These are phyloP conservation scores for Cerceris rybyensis DNA, from an alignment of 2,888 invertebrate species.

Conservation along the genomic window DNA sequence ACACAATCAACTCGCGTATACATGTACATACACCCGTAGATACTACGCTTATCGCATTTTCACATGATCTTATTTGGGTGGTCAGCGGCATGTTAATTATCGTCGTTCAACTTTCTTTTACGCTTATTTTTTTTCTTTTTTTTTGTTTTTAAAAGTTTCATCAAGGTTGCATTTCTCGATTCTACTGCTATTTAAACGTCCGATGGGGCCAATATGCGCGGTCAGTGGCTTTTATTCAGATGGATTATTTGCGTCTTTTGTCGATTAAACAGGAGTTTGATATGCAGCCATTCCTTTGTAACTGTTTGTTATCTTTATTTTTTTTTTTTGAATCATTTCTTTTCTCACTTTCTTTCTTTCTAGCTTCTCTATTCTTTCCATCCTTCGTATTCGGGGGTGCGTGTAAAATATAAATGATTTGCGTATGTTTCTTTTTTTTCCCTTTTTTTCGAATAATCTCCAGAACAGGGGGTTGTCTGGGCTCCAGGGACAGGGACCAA, in stretches of 20 bases:
- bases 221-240: conserved; percentile 47
- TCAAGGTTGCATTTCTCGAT: conserved; percentile 32
- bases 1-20: no score
- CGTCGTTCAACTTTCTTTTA: conserved; percentile 3
- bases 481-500: conserved; percentile 82
- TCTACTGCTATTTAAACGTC: conserved; percentile 41
- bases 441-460: conserved; percentile 76
- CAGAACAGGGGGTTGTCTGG: conserved; percentile 81
- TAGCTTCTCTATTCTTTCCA: conserved; percentile 43
- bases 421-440: conserved; percentile 52
- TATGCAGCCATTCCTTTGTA: conserved; percentile 65
- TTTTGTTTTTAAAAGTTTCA: conserved; percentile 11
- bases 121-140: conserved; percentile 15
- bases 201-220: conserved; percentile 56
- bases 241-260: conserved; percentile 46
- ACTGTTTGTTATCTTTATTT: conserved; percentile 45
- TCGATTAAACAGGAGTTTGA: conserved; percentile 61
- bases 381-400: conserved; percentile 60
- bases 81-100: conserved; percentile 29
- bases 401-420: conserved; percentile 67
- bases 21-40: no score
- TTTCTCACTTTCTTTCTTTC: conserved; percentile 38
- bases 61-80: conserved; percentile 22
- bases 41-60: conserved; percentile 5
- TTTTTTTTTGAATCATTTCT: no score